Evolutionary conservation across 2,113 vertebrate genomes (phyloP).

Genomic region (Ellobius talpinus): DNA sequence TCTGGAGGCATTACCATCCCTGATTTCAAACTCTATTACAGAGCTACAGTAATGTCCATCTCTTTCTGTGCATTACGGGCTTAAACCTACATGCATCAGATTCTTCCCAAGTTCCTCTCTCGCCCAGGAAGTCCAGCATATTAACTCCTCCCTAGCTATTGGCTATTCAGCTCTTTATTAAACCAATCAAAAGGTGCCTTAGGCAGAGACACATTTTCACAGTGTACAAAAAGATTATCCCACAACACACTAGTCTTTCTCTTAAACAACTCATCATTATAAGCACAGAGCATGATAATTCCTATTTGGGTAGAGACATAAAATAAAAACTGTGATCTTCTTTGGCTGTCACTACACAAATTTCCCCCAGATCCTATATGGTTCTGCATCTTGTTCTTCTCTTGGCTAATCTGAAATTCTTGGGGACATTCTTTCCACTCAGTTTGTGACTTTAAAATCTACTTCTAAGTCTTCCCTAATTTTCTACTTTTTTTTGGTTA

Average conservation of each 20-base stretch:
- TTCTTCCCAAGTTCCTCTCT: too few relatives aligned
- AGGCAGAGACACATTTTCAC: too few relatives aligned
- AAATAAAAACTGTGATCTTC: neutral
- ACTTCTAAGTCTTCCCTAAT: neutral
- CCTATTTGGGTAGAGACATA: neutral
- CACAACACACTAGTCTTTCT: neutral
- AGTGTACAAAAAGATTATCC: too few relatives aligned
- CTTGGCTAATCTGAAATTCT: neutral
- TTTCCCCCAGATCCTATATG: neutral
- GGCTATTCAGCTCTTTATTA: too few relatives aligned
- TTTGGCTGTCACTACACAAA: neutral
- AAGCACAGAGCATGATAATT: neutral
- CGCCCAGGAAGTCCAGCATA: too few relatives aligned
- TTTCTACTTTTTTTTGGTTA: neutral
- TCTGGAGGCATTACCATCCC: too few relatives aligned
- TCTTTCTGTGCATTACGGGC: accelerated
- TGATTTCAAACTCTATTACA: too few relatives aligned
- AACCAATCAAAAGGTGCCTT: too few relatives aligned
- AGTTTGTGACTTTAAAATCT: neutral
- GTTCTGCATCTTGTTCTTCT: neutral
- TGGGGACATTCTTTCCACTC: neutral
- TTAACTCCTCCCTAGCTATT: too few relatives aligned
- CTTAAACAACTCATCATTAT: neutral
- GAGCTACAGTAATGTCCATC: too few relatives aligned
- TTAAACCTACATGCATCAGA: too few relatives aligned